phyloP scores from a whole-genome alignment of 2,888 invertebrate genomes.

The Lacanobia oleracea region DNA sequence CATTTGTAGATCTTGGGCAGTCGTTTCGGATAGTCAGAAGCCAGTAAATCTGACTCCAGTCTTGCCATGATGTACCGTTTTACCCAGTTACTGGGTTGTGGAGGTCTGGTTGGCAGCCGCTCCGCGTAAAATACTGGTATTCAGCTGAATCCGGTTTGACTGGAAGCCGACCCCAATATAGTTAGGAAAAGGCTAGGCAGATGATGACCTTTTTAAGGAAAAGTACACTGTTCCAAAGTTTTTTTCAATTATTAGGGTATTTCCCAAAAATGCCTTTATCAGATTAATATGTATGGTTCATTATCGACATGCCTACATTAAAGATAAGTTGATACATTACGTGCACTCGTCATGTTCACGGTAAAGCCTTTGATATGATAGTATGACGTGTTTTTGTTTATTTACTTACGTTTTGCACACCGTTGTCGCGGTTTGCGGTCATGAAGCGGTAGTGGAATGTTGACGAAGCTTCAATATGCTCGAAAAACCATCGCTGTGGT shows the following conservation, averaged over 20 bases:
- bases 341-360: background rate
- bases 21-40: too few relatives aligned
- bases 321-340: constrained; percentile 4
- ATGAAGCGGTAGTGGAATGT: background rate
- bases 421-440: background rate
- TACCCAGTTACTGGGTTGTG: too few relatives aligned
- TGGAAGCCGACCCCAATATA: too few relatives aligned
- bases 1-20: too few relatives aligned
- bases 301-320: background rate
- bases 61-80: too few relatives aligned
- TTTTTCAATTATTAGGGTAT: background rate
- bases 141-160: too few relatives aligned
- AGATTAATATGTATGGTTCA: constrained; percentile 9
- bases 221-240: background rate
- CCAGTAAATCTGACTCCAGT: too few relatives aligned
- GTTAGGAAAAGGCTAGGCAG: too few relatives aligned
- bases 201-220: too few relatives aligned
- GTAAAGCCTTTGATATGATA: constrained; percentile 5
- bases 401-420: constrained; percentile 25
- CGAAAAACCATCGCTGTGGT: background rate
- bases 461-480: background rate
- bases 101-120: too few relatives aligned
- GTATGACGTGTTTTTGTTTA: background rate
- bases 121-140: too few relatives aligned
- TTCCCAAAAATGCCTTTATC: constrained; percentile 1